Conservation (phyloP, 2,888 invertebrate genomes). For the Acholoe squamosa region DNA sequence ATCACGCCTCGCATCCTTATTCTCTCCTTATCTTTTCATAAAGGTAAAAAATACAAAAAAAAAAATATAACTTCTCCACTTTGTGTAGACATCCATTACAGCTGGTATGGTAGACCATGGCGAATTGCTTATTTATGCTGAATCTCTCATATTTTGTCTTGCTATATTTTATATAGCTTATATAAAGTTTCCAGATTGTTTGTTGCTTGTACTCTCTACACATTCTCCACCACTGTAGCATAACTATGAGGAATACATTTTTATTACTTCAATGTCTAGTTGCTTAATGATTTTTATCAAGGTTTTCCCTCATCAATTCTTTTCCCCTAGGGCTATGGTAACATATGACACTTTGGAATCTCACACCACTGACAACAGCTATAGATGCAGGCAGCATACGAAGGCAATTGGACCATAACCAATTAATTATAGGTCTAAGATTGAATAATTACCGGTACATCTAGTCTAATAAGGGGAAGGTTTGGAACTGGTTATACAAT, state of each 20-base stretch:
- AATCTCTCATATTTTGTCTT: constrained; percentile 20
- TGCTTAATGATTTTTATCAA: neutral
- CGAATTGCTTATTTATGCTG: constrained; percentile 18
- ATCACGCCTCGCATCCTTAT: neutral
- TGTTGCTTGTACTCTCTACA: constrained; percentile 13
- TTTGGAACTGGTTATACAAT: neutral
- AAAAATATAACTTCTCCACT: neutral
- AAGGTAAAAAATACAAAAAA: neutral
- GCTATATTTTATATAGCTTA: constrained; percentile 33
- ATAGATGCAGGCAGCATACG: neutral
- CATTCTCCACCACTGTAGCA: neutral
- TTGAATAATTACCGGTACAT: no score
- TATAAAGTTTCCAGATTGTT: constrained; percentile 44
- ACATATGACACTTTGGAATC: neutral
- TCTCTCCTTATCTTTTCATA: neutral
- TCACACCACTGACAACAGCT: neutral
- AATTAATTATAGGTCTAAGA: no score
- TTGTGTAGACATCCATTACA: constrained; percentile 1
- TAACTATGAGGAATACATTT: neutral
- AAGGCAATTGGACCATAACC: neutral
- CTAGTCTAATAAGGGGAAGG: no score
- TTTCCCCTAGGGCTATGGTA: constrained; percentile 3
- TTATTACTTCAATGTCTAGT: neutral
- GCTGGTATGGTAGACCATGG: constrained; percentile 7
- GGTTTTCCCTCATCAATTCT: neutral